phyloP scores from a whole-genome alignment of 1,140 invertebrate species.

The Heliconius himera region DNA sequence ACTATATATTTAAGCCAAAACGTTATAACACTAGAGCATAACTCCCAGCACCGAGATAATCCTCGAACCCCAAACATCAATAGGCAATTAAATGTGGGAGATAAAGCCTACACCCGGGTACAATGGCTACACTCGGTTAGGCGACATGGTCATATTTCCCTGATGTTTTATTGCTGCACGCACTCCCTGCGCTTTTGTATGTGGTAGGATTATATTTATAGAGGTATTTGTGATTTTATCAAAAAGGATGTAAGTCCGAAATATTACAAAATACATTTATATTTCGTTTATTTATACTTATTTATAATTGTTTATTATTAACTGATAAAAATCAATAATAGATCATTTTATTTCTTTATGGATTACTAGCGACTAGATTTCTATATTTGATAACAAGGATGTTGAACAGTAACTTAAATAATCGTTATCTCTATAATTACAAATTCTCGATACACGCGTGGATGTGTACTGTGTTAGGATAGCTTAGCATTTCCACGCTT shows the following conservation, averaged over 20 bases:
- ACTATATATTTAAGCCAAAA: not conserved
- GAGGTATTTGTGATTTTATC: not conserved
- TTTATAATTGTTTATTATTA: too few relatives aligned
- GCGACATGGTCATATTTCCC: conserved; percentile 19
- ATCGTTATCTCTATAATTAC: not conserved
- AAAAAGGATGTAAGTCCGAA: not conserved
- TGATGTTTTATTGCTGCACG: conserved; percentile 22
- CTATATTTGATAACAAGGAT: too few relatives aligned
- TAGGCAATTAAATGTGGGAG: conserved; percentile 22
- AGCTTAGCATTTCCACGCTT: not conserved
- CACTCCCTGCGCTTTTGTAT: conserved; percentile 4
- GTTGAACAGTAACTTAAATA: not conserved
- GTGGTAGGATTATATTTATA: not conserved
- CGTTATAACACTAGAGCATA: not conserved
- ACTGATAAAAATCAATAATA: too few relatives aligned
- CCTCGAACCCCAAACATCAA: conserved; percentile 3
- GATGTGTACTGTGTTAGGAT: not conserved
- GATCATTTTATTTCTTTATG: too few relatives aligned
- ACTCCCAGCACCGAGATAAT: conserved; percentile 3
- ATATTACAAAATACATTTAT: not conserved
- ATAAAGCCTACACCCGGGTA: conserved; percentile 22
- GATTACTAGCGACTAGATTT: too few relatives aligned
- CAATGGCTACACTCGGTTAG: conserved; percentile 14
- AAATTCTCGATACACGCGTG: not conserved
- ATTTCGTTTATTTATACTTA: too few relatives aligned